These are phyloP conservation scores for Leptopilina boulardi DNA, from an alignment of 1,140 invertebrate genomes.

Conservation along the genomic window DNA sequence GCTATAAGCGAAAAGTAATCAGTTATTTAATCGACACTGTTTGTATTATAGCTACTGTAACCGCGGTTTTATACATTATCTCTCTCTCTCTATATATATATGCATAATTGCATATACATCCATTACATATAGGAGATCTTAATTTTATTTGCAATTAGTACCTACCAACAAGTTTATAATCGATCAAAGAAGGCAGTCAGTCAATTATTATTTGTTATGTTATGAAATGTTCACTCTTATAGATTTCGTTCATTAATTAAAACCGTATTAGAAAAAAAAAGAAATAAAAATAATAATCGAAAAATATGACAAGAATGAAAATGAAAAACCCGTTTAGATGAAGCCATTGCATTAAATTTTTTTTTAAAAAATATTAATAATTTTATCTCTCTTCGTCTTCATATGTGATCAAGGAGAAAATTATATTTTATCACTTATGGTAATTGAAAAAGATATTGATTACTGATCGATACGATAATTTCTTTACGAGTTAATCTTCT, in stretches of 20 bases:
- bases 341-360: slow-evolving; percentile 2
- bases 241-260: slow-evolving; percentile 19
- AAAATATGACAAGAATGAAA: neutral
- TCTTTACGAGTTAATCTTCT: slow-evolving; percentile 6
- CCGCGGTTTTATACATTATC: neutral
- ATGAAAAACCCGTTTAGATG: slow-evolving; percentile 6
- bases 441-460: slow-evolving; percentile 20
- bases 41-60: neutral
- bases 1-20: neutral
- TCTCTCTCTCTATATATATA: neutral
- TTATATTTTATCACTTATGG: slow-evolving; percentile 19
- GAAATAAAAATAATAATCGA: neutral
- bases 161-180: slow-evolving; percentile 2
- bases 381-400: neutral
- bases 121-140: slow-evolving; percentile 8
- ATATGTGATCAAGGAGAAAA: neutral
- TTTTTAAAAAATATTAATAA: neutral
- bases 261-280: slow-evolving; percentile 37
- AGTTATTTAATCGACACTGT: slow-evolving; percentile 24
- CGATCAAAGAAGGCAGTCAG: neutral
- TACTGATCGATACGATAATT: slow-evolving; percentile 5
- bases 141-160: slow-evolving; percentile 27
- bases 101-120: slow-evolving; percentile 3
- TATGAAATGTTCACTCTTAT: neutral
- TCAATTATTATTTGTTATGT: slow-evolving; percentile 3